These are phyloP conservation scores for Chaetogeoica ovagalla DNA, from an alignment of 2,888 invertebrate genomes.

Conservation along the genomic window DNA sequence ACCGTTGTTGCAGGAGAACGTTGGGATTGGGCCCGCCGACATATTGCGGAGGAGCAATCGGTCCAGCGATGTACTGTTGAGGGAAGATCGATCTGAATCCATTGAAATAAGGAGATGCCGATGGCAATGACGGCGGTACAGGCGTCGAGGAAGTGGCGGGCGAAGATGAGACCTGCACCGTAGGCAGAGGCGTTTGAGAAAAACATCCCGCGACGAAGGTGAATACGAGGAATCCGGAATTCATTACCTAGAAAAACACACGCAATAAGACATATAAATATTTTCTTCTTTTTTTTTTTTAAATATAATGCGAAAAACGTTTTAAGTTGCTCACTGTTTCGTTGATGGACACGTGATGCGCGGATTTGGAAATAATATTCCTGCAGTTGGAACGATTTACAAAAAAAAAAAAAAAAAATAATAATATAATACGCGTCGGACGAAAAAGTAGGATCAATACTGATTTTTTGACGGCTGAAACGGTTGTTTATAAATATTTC, in stretches of 20 bases:
- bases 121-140: not conserved
- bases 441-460: conserved; percentile 7
- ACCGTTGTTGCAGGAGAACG: conserved; percentile 30
- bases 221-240: conserved; percentile 3
- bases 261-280: not conserved
- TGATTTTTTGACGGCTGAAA: conserved; percentile 33
- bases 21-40: not conserved
- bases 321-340: conserved; percentile 10
- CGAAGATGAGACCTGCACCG: not conserved
- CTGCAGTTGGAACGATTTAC: not conserved
- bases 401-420: not conserved
- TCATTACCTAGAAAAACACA: not conserved
- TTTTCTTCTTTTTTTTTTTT: not conserved
- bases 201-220: not conserved
- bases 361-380: not conserved
- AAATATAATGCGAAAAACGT: not conserved
- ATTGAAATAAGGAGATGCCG: conserved; percentile 20
- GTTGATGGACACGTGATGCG: conserved; percentile 24
- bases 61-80: conserved; percentile 31
- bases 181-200: conserved; percentile 31
- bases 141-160: conserved; percentile 20
- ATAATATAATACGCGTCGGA: not conserved
- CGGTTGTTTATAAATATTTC: conserved; percentile 42
- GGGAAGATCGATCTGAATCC: conserved; percentile 36
- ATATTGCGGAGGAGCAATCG: not conserved